A percentile compares a stretch with the other conserved stretches of the same genome.
These are phyloP conservation scores for Bombus sylvicola DNA, from an alignment of 1,140 invertebrate species.

Conservation along the genomic window DNA sequence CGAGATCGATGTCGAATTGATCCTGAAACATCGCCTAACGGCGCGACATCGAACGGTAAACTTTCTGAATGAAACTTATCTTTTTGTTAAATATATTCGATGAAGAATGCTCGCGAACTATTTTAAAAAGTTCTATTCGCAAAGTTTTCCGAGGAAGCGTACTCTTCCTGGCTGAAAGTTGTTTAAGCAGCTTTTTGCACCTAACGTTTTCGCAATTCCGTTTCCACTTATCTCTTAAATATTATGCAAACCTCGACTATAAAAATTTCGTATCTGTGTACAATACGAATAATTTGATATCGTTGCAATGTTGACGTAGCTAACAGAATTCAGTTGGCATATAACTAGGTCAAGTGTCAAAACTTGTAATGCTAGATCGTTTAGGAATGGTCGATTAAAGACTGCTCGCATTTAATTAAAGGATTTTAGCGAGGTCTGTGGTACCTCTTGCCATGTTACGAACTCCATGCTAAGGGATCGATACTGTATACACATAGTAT, in stretches of 20 bases:
- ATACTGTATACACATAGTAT: constrained; percentile 12
- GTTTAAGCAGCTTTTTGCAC: background rate
- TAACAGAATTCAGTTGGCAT: constrained; percentile 31
- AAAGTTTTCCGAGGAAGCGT: background rate
- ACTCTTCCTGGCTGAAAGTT: background rate
- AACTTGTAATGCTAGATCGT: constrained; percentile 68
- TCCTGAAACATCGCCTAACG: background rate
- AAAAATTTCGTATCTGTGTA: background rate
- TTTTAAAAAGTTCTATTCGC: background rate
- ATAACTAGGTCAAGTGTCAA: constrained; percentile 68
- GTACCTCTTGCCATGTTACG: constrained; percentile 1
- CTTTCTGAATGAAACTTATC: background rate
- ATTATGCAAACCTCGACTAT: background rate
- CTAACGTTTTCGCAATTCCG: background rate
- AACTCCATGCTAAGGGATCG: constrained; percentile 7
- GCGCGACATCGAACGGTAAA: background rate
- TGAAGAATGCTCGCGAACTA: background rate
- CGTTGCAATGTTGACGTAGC: background rate
- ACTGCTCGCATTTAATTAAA: constrained; percentile 77
- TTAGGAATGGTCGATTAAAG: constrained; percentile 73
- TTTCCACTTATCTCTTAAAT: background rate
- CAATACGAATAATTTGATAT: background rate
- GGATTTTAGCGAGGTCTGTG: constrained; percentile 60
- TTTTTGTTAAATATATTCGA: background rate
- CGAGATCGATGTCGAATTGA: background rate